phyloP scores from a whole-genome alignment of 2,888 invertebrate genomes.

The Hirtodrosophila duncani region DNA sequence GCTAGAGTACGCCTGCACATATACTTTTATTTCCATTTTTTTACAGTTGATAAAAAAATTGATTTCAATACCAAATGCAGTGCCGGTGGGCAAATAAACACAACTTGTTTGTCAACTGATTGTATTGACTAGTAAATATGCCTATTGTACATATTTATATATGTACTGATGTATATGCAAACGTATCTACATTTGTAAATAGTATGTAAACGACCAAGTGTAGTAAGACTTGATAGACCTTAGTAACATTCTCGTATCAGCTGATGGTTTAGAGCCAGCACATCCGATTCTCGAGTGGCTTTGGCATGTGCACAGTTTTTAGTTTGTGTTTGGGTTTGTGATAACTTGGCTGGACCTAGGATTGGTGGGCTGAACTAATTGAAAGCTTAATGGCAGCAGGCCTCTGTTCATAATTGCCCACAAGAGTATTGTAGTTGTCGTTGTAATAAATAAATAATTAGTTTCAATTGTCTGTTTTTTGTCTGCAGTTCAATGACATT shows the following conservation, averaged over 20 bases:
- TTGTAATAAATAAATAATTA: conserved; percentile 4
- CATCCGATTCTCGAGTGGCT: too few species aligned
- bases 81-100: conserved; percentile 19
- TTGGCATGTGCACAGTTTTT: too few species aligned
- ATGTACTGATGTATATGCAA: conserved; percentile 1
- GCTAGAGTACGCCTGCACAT: too few species aligned
- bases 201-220: too few species aligned
- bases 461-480: conserved; percentile 24
- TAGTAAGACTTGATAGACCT: too few species aligned
- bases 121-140: conserved; percentile 19
- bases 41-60: conserved; percentile 41
- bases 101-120: conserved; percentile 28
- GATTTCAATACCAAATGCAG: conserved; percentile 38
- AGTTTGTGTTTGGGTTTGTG: too few species aligned
- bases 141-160: conserved; percentile 10
- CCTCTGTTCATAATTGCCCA: too few species aligned
- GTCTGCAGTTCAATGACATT: conserved; percentile 48
- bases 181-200: conserved; percentile 4
- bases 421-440: too few species aligned
- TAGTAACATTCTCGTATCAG: too few species aligned
- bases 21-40: too few species aligned
- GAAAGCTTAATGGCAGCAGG: conserved; percentile 1
- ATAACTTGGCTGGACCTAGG: too few species aligned
- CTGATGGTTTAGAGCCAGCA: too few species aligned
- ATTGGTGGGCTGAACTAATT: conserved; percentile 1